Evolutionary conservation across 2,888 invertebrate genomes (phyloP), one percentile per base, ranked within the genome.

Genomic region (Diadromus collaris): DNA sequence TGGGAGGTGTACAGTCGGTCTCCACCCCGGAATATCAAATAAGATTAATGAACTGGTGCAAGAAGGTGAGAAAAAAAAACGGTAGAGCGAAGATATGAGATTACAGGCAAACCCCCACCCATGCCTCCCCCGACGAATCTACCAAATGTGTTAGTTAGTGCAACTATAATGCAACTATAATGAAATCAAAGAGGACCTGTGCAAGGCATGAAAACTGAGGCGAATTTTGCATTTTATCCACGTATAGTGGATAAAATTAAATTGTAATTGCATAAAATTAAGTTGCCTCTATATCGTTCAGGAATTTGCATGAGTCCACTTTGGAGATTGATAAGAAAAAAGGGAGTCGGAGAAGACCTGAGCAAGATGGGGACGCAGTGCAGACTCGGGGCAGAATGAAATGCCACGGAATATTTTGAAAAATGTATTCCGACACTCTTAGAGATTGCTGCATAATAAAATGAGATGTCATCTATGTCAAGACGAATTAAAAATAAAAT

Each of bases 101-200:
- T 68, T 75, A 2, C 48, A 16, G 16, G 41, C 38, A 68, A 32
- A 61, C 32, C 41, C 34, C 27, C 54, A 44, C 68, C n/a, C 74
- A 75, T 75, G 74, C 74, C 16, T 6, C 51, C 21, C 48, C 41
- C 16, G 44, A 16, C 34, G 32, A 60, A 58, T 48, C 34, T 51
- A 48, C 34, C 9, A 34, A 60, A 60, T 60, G 32, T 54, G 2
- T 32, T 4, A 60, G 16, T 10, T 44, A 16, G 41, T 51, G 67
- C n/a, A 56, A 56, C 21, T 24, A 38, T 51, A 44, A 21, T 74
- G 56, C 58, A 65, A 73, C n/a, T 54, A 63, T 21, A 38, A 38
- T 74, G 6, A 65, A 64, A 61, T 51, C 24, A 73, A 65, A 58
- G 13, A 38, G 58, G 32, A 58, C 44, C 19, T n/a, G 69, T 58